Percentiles rank a stretch among this genome's conserved stretches.
Evolutionary conservation across 2,888 invertebrate species (phyloP).

Genomic region (Macrophya alboannulata): DNA sequence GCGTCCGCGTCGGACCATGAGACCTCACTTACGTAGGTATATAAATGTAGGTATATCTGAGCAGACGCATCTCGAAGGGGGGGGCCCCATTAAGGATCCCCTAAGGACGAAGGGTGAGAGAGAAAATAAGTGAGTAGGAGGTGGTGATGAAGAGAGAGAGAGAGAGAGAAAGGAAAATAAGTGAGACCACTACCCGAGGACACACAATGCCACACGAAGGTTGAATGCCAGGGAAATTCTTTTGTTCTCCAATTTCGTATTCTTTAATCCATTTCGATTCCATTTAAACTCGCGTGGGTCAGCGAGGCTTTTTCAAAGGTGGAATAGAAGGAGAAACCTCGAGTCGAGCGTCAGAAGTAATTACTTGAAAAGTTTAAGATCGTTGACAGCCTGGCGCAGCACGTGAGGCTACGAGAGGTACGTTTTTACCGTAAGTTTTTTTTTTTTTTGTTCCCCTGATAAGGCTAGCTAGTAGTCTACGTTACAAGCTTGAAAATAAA

Average conservation of each 20-base stretch:
- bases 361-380: conserved; percentile 26
- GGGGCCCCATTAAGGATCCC: background rate
- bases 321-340: background rate
- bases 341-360: background rate
- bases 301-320: conserved; percentile 10
- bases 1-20: background rate
- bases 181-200: background rate
- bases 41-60: conserved; percentile 28
- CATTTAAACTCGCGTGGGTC: conserved; percentile 25
- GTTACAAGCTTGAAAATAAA: conserved; percentile 5
- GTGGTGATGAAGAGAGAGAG: background rate
- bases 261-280: conserved; percentile 42
- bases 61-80: conserved; percentile 27
- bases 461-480: background rate
- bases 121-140: background rate
- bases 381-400: background rate
- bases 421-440: background rate
- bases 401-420: background rate
- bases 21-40: conserved; percentile 28
- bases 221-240: conserved; percentile 29
- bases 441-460: background rate
- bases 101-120: background rate
- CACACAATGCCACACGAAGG: conserved; percentile 32
- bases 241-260: conserved; percentile 41
- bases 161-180: background rate